Percentiles rank a stretch among this genome's conserved stretches.
phyloP scores from a whole-genome alignment of 2,888 invertebrate species.

The Chrysolina haemoptera region DNA sequence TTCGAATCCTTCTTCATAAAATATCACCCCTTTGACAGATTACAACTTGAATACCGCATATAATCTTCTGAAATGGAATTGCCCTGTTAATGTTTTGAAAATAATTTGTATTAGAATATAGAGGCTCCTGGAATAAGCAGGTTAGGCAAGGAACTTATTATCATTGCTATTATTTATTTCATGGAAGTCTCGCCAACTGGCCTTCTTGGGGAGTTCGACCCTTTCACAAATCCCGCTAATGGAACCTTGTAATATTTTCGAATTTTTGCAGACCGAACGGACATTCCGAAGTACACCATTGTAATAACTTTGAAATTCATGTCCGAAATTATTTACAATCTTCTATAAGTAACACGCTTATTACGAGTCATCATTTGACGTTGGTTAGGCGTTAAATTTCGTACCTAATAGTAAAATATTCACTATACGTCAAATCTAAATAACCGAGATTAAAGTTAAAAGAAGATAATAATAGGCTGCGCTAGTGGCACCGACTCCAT shows the following conservation, averaged over 20 bases:
- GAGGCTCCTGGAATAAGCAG: no score
- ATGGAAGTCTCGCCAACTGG: neutral
- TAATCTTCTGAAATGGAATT: no score
- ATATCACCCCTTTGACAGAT: no score
- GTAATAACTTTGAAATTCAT: neutral
- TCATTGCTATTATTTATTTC: no score
- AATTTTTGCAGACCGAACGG: neutral
- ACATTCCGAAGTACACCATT: neutral
- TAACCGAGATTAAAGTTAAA: conserved; percentile 21
- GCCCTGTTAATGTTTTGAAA: no score
- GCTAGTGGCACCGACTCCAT: conserved; percentile 19
- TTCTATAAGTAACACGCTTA: conserved; percentile 18
- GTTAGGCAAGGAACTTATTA: no score
- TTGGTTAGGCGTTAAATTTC: conserved; percentile 7
- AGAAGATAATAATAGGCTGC: conserved; percentile 17
- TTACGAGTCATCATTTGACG: conserved; percentile 22
- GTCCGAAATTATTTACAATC: conserved; percentile 17
- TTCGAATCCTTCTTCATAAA: no score
- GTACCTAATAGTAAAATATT: conserved; percentile 22
- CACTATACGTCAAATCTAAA: conserved; percentile 23
- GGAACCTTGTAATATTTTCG: neutral
- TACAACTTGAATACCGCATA: no score
- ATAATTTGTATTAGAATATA: no score
- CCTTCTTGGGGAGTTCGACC: neutral
- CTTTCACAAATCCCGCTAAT: neutral